Conservation (phyloP, 2,113 vertebrate species). For the Collichthys lucidus region DNA sequence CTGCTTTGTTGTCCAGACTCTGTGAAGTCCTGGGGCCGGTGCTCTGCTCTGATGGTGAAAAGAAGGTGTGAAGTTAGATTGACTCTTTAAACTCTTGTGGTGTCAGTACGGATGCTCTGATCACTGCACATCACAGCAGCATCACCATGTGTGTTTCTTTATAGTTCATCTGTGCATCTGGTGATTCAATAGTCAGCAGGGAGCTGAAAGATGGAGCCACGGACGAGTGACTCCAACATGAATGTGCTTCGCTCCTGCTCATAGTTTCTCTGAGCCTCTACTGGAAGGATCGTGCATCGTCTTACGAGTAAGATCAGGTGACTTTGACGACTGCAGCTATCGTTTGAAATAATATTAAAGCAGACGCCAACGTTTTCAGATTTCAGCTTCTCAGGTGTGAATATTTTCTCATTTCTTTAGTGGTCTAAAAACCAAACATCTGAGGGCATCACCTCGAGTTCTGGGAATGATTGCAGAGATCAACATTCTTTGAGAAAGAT, state of each 20-base stretch:
- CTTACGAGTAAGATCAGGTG: too few species aligned
- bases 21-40: conserved; percentile 44
- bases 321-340: too few species aligned
- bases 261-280: neutral
- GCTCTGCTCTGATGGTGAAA: conserved; percentile 59
- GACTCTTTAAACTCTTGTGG: neutral
- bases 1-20: conserved; percentile 56
- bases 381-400: too few species aligned
- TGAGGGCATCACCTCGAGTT: too few species aligned
- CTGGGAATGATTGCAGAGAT: too few species aligned
- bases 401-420: too few species aligned
- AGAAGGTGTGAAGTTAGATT: neutral
- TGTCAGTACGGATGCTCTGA: neutral
- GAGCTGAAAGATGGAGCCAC: neutral
- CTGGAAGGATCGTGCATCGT: too few species aligned
- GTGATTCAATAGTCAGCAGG: neutral
- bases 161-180: neutral
- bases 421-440: too few species aligned
- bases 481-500: too few species aligned
- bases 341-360: too few species aligned
- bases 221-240: neutral
- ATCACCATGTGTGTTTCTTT: neutral
- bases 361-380: too few species aligned
- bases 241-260: neutral
- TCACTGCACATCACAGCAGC: conserved; percentile 5